Percentiles rank a stretch among this genome's conserved stretches.
Conservation (phyloP, 2,888 invertebrate species). For the Siphlonurus alternatus region DNA sequence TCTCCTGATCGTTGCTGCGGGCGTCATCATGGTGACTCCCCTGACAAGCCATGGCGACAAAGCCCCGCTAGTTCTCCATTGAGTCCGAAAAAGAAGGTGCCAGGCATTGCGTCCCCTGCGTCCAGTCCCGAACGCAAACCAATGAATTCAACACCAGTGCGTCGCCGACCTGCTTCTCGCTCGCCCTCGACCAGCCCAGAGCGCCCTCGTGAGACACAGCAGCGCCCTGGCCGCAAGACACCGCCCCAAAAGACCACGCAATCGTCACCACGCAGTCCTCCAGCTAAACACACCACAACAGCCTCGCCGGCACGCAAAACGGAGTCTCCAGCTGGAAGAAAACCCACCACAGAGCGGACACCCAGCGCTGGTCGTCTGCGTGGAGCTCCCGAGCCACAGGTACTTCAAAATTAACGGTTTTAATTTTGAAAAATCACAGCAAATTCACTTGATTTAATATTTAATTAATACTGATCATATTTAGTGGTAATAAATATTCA, state of each 20-base stretch:
- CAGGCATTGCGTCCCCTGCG: background rate
- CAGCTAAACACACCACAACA: background rate
- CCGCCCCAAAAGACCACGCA: background rate
- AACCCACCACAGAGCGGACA: slow-evolving; percentile 1
- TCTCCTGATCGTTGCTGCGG: background rate
- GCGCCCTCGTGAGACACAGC: background rate
- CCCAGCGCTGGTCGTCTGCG: slow-evolving; percentile 5
- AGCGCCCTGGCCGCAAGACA: background rate
- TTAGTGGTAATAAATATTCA: too few species aligned
- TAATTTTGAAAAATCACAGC: too few species aligned
- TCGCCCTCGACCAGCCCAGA: slow-evolving; percentile 10
- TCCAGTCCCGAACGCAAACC: background rate
- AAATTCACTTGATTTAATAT: too few species aligned
- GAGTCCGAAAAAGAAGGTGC: background rate
- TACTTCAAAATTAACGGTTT: too few species aligned
- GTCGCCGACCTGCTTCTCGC: background rate
- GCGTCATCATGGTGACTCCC: background rate
- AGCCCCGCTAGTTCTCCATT: background rate
- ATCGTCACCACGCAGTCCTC: slow-evolving; percentile 3
- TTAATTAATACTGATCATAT: too few species aligned
- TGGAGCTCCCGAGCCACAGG: background rate
- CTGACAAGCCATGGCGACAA: slow-evolving; percentile 7
- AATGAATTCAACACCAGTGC: background rate
- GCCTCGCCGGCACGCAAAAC: slow-evolving; percentile 2
- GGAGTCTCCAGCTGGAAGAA: background rate